Percentiles rank a stretch among this genome's conserved stretches.
Conservation (phyloP, 1,140 invertebrate genomes). For the Cecropterus lyciades region DNA sequence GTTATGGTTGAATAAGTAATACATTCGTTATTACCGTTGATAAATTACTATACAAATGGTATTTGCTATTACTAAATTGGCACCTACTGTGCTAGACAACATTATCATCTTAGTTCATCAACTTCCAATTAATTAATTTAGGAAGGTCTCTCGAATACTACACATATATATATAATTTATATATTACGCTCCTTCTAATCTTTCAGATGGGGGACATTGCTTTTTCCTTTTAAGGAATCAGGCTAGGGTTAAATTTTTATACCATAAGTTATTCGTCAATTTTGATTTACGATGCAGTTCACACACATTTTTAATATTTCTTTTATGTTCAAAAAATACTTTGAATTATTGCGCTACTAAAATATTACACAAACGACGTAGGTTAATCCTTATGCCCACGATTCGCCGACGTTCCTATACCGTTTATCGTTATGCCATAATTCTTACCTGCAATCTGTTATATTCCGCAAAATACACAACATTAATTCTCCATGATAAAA, state of each 20-base stretch:
- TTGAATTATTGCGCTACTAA: not conserved
- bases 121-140: conserved; percentile 9
- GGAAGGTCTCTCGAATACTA: not conserved
- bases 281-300: no score
- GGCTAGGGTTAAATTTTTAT: no score
- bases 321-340: no score
- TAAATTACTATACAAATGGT: no score
- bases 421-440: not conserved
- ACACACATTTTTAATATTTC: no score
- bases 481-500: conserved; percentile 34
- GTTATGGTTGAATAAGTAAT: no score
- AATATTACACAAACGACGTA: not conserved
- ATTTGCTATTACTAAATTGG: conserved; percentile 4
- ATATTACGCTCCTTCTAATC: no score
- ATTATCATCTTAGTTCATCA: not conserved
- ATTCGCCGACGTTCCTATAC: not conserved
- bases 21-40: no score
- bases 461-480: conserved; percentile 11
- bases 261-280: no score
- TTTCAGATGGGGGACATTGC: no score
- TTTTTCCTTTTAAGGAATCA: no score
- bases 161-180: not conserved
- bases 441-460: conserved; percentile 5
- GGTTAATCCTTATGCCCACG: not conserved
- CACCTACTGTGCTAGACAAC: conserved; percentile 5